phyloP scores from a whole-genome alignment of 2,888 invertebrate genomes.

The Patella ulyssiponensis region DNA sequence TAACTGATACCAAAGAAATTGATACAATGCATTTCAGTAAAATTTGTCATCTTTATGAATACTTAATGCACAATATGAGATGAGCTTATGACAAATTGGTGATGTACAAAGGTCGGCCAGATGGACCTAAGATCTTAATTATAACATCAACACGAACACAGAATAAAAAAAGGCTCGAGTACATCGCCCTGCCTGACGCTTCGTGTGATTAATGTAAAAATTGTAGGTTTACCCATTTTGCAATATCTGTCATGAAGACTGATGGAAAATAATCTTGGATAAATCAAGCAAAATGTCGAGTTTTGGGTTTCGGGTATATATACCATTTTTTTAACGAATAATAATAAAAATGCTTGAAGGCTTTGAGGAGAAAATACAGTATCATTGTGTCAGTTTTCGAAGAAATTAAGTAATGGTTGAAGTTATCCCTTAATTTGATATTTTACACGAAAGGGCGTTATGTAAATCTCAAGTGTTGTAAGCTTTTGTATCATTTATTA shows the following conservation, averaged over 20 bases:
- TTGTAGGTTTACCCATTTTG: constrained; percentile 1
- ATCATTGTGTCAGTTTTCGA: no score
- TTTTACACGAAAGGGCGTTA: no score
- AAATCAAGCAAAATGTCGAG: no score
- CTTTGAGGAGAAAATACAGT: no score
- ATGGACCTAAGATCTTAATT: constrained; percentile 6
- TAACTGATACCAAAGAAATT: constrained; percentile 11
- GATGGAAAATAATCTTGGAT: no score
- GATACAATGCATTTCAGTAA: constrained; percentile 1
- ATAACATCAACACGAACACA: constrained; percentile 5
- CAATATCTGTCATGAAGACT: not conserved
- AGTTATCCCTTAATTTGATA: no score
- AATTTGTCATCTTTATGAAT: not conserved
- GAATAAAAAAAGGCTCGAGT: not conserved
- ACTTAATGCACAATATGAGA: constrained; percentile 9
- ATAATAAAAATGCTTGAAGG: no score
- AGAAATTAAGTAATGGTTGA: no score
- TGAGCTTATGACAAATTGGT: constrained; percentile 12
- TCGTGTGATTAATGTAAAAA: constrained; percentile 9
- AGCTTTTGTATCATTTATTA: no score
- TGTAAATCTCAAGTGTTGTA: no score
- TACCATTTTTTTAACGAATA: no score
- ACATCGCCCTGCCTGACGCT: constrained; percentile 5
- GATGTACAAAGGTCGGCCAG: not conserved
- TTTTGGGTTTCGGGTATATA: no score